Evolutionary conservation across 2,888 invertebrate species (phyloP).

Genomic region (Spodoptera exigua): DNA sequence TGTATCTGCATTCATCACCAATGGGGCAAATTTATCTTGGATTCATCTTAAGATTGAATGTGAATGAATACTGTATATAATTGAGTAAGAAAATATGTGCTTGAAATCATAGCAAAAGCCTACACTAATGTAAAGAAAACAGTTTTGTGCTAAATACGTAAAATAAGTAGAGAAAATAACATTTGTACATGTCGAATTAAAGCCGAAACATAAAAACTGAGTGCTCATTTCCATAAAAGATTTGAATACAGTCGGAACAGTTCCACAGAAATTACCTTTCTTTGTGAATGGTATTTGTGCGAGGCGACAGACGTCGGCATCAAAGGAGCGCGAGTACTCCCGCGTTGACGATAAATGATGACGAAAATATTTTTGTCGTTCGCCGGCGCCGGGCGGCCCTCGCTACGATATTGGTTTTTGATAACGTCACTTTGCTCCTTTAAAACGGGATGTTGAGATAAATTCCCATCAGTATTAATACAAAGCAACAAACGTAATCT

Average conservation of each 20-base stretch:
- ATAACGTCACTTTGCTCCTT: slow-evolving; percentile 62
- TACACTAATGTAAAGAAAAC: too few species aligned
- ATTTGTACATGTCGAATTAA: slow-evolving; percentile 8
- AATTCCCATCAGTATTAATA: slow-evolving; percentile 59
- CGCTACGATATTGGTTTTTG: slow-evolving; percentile 66
- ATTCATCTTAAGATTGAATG: too few species aligned
- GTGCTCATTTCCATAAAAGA: slow-evolving; percentile 57
- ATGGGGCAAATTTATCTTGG: too few species aligned
- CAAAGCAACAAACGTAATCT: slow-evolving; percentile 60
- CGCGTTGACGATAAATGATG: slow-evolving; percentile 68
- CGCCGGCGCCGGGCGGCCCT: slow-evolving; percentile 35
- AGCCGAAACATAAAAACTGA: slow-evolving; percentile 43
- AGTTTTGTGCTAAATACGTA: too few species aligned
- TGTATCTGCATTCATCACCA: too few species aligned
- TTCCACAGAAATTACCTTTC: slow-evolving; percentile 68
- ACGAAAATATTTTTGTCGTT: slow-evolving; percentile 59
- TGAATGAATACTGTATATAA: too few species aligned
- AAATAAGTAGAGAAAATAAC: slow-evolving; percentile 15
- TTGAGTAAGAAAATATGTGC: too few species aligned
- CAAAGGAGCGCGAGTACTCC: slow-evolving; percentile 61
- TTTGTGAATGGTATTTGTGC: slow-evolving; percentile 55
- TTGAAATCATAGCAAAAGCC: too few species aligned
- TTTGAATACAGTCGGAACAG: slow-evolving; percentile 60
- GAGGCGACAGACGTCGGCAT: slow-evolving; percentile 61
- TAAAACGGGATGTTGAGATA: slow-evolving; percentile 57